Evolutionary conservation across 2,113 vertebrate species (phyloP).

Genomic region (Glaucomys volans): DNA sequence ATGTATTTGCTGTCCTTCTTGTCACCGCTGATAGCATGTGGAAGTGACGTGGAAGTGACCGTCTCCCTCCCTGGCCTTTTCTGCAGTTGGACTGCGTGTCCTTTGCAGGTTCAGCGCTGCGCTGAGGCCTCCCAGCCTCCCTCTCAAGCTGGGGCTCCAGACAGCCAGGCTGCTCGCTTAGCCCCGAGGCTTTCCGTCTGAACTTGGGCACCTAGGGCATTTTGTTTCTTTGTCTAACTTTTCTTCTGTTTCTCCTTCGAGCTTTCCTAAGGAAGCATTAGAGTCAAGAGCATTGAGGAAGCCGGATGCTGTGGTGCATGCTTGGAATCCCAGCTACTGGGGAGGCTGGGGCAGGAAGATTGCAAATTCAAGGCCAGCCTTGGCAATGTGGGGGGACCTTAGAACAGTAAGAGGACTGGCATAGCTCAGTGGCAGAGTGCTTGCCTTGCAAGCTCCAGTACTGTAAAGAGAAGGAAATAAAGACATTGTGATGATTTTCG

Average conservation of each 20-base stretch:
- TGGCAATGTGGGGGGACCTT: background rate
- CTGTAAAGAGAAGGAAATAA: too few species aligned
- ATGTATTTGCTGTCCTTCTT: background rate
- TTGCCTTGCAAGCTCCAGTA: too few species aligned
- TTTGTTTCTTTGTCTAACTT: background rate
- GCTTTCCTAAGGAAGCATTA: background rate
- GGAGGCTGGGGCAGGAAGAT: background rate
- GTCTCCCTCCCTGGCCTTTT: background rate
- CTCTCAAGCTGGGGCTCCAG: background rate
- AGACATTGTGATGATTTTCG: background rate
- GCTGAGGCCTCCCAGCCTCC: background rate
- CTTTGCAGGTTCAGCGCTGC: accelerated
- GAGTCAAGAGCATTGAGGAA: background rate
- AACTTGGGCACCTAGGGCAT: background rate
- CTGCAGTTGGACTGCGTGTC: background rate
- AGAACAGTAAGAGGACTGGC: too few species aligned
- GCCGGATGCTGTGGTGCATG: too few species aligned
- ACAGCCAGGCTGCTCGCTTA: background rate
- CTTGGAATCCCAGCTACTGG: background rate
- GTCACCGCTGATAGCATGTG: background rate
- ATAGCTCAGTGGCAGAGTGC: too few species aligned
- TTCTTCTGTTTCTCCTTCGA: background rate
- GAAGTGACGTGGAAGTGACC: background rate
- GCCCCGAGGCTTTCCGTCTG: background rate
- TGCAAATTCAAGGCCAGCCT: background rate